These are phyloP conservation scores for Drosophila arawakana DNA, from an alignment of 1,140 invertebrate species.

Conservation along the genomic window DNA sequence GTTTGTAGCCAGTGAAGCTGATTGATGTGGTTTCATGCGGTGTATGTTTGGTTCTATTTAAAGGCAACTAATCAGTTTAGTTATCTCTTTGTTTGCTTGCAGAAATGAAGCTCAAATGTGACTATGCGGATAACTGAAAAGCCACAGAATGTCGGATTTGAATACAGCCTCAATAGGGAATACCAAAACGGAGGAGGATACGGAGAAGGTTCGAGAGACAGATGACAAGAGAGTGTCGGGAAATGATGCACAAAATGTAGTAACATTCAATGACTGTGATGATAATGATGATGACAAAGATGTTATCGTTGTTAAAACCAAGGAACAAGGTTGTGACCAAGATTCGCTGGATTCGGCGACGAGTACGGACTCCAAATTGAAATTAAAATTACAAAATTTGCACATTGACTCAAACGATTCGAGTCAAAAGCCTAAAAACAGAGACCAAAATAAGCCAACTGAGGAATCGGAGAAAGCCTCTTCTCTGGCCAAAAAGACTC, in stretches of 20 bases:
- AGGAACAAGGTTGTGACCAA: conserved; percentile 47
- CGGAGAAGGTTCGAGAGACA: conserved; percentile 7
- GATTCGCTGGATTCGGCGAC: conserved; percentile 8
- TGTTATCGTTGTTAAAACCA: conserved; percentile 18
- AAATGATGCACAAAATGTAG: conserved; percentile 8
- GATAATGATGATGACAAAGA: conserved; percentile 30
- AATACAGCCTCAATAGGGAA: background rate
- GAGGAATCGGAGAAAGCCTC: too few species aligned
- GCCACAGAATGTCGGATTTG: conserved; percentile 30
- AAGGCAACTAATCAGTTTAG: background rate
- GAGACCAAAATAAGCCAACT: too few species aligned
- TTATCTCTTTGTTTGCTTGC: background rate
- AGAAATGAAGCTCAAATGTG: conserved; percentile 5
- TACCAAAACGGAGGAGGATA: background rate
- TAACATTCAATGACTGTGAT: conserved; percentile 24
- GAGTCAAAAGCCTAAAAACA: too few species aligned
- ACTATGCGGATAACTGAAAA: conserved; percentile 10
- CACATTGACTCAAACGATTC: conserved; percentile 28
- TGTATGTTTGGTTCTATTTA: too few species aligned
- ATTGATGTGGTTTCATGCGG: too few species aligned
- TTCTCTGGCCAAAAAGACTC: background rate
- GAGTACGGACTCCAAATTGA: conserved; percentile 5
- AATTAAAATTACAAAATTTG: conserved; percentile 35
- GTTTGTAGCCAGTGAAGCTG: too few species aligned
- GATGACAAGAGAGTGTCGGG: conserved; percentile 7